Evolutionary conservation across 2,113 vertebrate species (phyloP).

Genomic region (Aspidoscelis tigris): DNA sequence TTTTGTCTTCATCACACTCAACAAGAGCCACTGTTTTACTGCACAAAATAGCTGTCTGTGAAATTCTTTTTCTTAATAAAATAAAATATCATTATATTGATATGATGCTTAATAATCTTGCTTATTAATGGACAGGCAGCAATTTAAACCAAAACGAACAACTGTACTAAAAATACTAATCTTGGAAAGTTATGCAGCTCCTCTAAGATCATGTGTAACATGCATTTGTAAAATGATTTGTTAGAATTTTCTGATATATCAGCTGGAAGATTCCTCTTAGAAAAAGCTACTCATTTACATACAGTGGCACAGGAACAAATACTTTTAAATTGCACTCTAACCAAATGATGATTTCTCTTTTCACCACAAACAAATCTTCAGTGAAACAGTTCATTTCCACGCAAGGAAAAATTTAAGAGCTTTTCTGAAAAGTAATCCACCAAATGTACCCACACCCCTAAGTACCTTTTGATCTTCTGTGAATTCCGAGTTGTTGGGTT

Average conservation of each 20-base stretch:
- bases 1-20: too few relatives aligned
- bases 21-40: neutral
- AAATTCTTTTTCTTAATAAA: neutral
- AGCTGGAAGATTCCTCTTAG: too few relatives aligned
- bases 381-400: too few relatives aligned
- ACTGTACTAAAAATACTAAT: neutral
- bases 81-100: neutral
- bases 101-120: neutral
- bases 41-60: neutral
- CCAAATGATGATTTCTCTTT: neutral
- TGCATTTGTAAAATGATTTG: neutral
- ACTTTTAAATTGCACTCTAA: conserved; percentile 6
- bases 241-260: too few relatives aligned
- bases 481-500: conserved; percentile 89
- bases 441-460: conserved; percentile 29
- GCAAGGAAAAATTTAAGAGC: neutral
- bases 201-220: neutral
- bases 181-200: neutral
- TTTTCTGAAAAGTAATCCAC: conserved; percentile 8
- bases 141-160: neutral
- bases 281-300: neutral
- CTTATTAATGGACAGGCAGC: neutral
- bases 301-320: conserved; percentile 26
- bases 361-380: neutral
- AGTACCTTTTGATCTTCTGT: conserved; percentile 97